Conservation (phyloP, 2,888 invertebrate species). For the Blastobasis lacticolella region DNA sequence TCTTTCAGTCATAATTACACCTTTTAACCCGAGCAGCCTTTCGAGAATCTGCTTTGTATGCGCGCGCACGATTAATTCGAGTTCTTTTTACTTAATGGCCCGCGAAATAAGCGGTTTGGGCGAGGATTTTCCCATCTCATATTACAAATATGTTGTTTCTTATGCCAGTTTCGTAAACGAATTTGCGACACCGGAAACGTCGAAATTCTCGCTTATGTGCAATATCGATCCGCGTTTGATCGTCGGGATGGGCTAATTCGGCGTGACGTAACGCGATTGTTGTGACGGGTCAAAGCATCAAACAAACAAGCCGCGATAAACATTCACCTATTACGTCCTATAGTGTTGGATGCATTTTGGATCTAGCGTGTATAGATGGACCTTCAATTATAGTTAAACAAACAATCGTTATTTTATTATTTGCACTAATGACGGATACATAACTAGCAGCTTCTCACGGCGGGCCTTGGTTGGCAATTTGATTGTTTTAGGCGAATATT, state of each 20-base stretch:
- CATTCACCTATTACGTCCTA: background rate
- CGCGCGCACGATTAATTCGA: background rate
- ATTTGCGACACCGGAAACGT: constrained; percentile 28
- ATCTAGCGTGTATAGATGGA: too few relatives aligned
- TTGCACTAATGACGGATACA: background rate
- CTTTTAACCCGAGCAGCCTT: constrained; percentile 25
- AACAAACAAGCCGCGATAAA: constrained; percentile 14
- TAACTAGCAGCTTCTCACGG: background rate
- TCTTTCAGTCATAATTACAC: constrained; percentile 7
- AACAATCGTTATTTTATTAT: constrained; percentile 15
- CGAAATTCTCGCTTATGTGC: constrained; percentile 23
- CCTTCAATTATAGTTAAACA: background rate
- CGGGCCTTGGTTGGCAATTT: background rate
- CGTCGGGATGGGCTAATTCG: constrained; percentile 21
- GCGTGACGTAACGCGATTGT: constrained; percentile 27
- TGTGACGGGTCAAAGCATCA: constrained; percentile 27
- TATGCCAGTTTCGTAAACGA: constrained; percentile 14
- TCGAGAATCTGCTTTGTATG: constrained; percentile 29
- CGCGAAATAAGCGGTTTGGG: constrained; percentile 22
- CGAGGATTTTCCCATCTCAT: constrained; percentile 7
- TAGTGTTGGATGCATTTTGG: background rate
- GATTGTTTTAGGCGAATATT: background rate
- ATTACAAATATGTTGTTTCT: constrained; percentile 12
- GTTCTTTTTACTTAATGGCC: constrained; percentile 15
- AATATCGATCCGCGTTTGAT: constrained; percentile 13